Evolutionary conservation across 2,113 vertebrate genomes (phyloP).

Genomic region (Mobula hypostoma): DNA sequence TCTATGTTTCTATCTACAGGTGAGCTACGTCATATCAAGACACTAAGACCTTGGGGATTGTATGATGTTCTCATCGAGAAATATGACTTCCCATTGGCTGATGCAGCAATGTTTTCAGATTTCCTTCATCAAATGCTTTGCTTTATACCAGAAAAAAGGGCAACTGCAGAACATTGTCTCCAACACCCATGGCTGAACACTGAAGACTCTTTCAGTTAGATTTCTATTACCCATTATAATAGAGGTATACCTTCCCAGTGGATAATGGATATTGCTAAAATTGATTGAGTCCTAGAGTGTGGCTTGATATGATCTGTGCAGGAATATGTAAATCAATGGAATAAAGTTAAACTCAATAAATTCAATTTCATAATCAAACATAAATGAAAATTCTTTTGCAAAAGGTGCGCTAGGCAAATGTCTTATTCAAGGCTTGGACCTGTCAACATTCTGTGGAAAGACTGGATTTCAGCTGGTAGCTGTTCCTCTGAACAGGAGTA

Average conservation of each 20-base stretch:
- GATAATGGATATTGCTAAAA: background rate
- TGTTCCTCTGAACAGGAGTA: too few species aligned
- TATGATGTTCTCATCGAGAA: slow-evolving; percentile 62
- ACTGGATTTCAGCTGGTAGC: background rate
- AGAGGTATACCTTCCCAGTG: background rate
- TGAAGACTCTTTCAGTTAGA: background rate
- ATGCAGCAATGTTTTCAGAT: slow-evolving; percentile 54
- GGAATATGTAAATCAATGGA: background rate
- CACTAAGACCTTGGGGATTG: slow-evolving; percentile 59
- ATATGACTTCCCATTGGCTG: slow-evolving; percentile 56
- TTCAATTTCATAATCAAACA: background rate
- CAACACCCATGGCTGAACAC: slow-evolving; percentile 62
- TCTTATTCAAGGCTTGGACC: background rate
- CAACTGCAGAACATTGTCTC: slow-evolving; percentile 66
- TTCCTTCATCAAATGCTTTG: slow-evolving; percentile 67
- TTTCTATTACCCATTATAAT: background rate
- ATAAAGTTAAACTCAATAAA: background rate
- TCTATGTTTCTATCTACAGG: slow-evolving; percentile 48
- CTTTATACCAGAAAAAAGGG: slow-evolving; percentile 59
- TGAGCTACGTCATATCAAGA: slow-evolving; percentile 56
- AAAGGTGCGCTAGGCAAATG: background rate
- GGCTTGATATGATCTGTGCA: background rate
- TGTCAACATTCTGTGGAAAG: background rate
- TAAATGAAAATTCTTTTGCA: background rate
- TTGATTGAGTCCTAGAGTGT: background rate